A percentile compares a stretch with the other conserved stretches of the same genome.
Evolutionary conservation across 2,113 vertebrate species (phyloP).

Genomic region (Antechinus stuartii): DNA sequence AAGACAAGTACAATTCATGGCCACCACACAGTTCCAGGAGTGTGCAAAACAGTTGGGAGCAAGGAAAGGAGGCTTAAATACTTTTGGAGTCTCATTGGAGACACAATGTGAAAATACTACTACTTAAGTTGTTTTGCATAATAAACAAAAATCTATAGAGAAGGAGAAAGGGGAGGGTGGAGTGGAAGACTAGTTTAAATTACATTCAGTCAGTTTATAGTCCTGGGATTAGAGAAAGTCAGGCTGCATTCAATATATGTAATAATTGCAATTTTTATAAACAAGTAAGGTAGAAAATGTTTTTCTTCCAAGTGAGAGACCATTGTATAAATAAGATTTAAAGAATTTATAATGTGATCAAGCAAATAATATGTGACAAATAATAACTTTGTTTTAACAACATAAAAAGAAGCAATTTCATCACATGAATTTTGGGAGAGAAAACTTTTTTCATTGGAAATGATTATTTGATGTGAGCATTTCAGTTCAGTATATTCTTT

Average conservation of each 20-base stretch:
- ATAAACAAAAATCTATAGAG: not conserved
- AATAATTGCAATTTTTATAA: not conserved
- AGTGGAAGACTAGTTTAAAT: not conserved
- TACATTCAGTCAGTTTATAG: not conserved
- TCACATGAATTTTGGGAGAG: not conserved
- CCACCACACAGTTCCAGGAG: no score
- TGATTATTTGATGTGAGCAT: not conserved
- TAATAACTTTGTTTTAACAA: not conserved
- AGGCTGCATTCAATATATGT: not conserved
- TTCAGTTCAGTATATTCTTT: not conserved
- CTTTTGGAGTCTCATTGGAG: not conserved
- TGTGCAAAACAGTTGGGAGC: no score
- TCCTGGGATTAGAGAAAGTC: not conserved
- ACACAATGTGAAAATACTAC: not conserved
- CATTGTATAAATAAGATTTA: not conserved
- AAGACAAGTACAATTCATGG: no score
- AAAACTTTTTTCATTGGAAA: not conserved
- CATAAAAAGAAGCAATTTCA: not conserved
- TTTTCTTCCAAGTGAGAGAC: not conserved
- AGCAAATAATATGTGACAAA: not conserved
- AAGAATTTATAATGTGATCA: not conserved
- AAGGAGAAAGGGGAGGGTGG: not conserved
- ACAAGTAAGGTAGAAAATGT: not conserved
- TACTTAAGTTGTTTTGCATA: not conserved
- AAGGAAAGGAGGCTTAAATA: not conserved